Base-by-base conservation (phyloP, 2,113 vertebrate species). In the Ptyas mucosa region DNA sequence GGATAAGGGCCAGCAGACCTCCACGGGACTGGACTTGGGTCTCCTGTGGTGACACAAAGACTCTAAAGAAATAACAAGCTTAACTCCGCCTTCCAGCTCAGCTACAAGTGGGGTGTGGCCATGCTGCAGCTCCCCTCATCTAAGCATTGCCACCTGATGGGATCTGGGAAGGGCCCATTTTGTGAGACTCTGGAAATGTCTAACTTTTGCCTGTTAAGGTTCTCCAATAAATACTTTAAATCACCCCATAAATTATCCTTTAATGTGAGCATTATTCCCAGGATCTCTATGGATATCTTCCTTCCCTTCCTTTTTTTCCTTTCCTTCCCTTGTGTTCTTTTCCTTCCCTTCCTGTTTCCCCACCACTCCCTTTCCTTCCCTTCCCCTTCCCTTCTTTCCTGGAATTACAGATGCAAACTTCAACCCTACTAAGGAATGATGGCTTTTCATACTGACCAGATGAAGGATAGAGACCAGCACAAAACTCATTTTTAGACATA, bases 401-500 rank as follows among this genome's bases (percentile, higher is more conserved):
- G 9, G 43, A 14, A 51, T 87, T 10, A 24, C 10, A 51, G 39
- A 2, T 1, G 23, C 46, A 11, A 87, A 51, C 24, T 26, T 23
- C 24, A 26, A 5, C 24, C 39, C 14, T 1, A 1, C 46, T 29
- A 10, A 87, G 85, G 11, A 24, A 49, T 1, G 24, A 51, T 0
- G 46, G 18, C 0, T 18, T 8, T 29, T 26, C 18, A 15, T 23
- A 55, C 88, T 89, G 39, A 89, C 88, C 55, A 29, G 24, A 5
- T 1, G 0, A 0, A 61, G 24, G 55, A 24, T 5, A 15, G 55
- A 89, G 43, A 3, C 6, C 5, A 0, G 8, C 24, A 0, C 88
- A 89, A 14, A 6, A 1, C 5, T 29, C 11, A 1, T 18, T 3
- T 1, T 7, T 0, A 6, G 0, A 14, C 3, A 0, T 0, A 49